Percentiles rank a stretch among this genome's conserved stretches.
These are phyloP conservation scores for Heliconius hewitsoni DNA, from an alignment of 1,140 invertebrate genomes.

Conservation along the genomic window DNA sequence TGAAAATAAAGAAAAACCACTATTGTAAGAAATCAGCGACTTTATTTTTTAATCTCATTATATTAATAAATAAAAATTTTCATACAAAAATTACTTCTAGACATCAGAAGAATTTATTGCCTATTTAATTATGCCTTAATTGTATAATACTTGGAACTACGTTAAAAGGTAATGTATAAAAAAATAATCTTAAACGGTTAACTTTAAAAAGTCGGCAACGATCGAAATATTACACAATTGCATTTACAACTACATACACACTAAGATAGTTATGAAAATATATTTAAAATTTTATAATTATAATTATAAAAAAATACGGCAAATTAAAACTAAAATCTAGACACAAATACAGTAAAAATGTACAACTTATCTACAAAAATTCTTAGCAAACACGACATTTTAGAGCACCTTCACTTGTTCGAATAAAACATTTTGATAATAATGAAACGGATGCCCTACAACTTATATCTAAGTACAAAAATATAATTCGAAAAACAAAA, in stretches of 20 bases:
- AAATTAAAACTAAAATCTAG: not conserved
- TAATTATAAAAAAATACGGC: not conserved
- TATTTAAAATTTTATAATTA: not conserved
- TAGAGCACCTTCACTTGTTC: conserved; percentile 35
- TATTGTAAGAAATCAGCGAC: conserved; percentile 56
- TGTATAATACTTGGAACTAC: conserved; percentile 65
- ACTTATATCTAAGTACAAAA: conserved; percentile 67
- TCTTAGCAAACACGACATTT: conserved; percentile 25
- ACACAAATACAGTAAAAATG: conserved; percentile 32
- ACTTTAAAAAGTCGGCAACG: conserved; percentile 20
- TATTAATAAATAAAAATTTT: conserved; percentile 70
- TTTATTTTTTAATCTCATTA: conserved; percentile 69
- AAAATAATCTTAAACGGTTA: conserved; percentile 58
- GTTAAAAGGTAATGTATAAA: conserved; percentile 53
- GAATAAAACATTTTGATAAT: not conserved
- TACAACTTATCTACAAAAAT: conserved; percentile 42
- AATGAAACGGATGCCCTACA: conserved; percentile 19
- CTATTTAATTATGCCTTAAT: conserved; percentile 57
- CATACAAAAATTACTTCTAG: conserved; percentile 70
- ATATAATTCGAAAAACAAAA: conserved; percentile 63
- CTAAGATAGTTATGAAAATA: not conserved
- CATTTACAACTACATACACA: not conserved
- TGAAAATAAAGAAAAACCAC: conserved; percentile 36
- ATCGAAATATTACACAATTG: not conserved
- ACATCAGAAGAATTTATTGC: conserved; percentile 42